Percentiles rank a stretch among this genome's conserved stretches.
Evolutionary conservation across 2,797 vertebrate species (phyloP).

Genomic region (Danio tinwini): DNA sequence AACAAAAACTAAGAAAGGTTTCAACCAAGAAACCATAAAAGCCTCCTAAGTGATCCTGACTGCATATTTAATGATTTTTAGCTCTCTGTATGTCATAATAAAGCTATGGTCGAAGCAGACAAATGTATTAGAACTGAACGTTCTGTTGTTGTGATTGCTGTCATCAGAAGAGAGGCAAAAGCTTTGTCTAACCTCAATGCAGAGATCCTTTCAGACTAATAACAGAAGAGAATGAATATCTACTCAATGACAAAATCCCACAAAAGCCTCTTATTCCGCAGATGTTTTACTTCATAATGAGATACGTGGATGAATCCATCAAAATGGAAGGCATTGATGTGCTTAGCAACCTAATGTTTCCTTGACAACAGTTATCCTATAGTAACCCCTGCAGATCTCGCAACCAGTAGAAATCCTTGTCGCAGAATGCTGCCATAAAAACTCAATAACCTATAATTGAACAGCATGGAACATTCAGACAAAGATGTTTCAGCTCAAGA

Average conservation of each 20-base stretch:
- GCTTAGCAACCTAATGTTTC: conserved; percentile 37
- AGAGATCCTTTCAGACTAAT: conserved; percentile 2
- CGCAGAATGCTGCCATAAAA: conserved; percentile 15
- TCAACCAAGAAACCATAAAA: conserved; percentile 8
- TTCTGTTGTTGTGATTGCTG: conserved; percentile 16
- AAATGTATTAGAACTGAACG: conserved; percentile 6
- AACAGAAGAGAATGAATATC: neutral
- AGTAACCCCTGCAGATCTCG: conserved; percentile 36
- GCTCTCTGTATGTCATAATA: conserved; percentile 1
- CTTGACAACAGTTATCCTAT: conserved; percentile 47
- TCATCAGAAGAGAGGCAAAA: conserved; percentile 2
- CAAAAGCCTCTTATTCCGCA: conserved; percentile 13
- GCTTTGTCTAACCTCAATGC: conserved; percentile 1
- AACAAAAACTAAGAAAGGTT: neutral
- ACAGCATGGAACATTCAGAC: neutral
- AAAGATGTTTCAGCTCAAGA: conserved; percentile 11
- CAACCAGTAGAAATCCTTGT: conserved; percentile 12
- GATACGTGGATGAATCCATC: conserved; percentile 4
- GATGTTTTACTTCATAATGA: conserved; percentile 15
- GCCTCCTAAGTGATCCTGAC: neutral
- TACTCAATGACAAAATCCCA: conserved; percentile 8
- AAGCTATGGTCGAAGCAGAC: neutral
- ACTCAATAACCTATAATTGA: conserved; percentile 9
- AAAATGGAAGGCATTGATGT: conserved; percentile 19
- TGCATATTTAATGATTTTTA: neutral